phyloP scores from a whole-genome alignment of 2,797 vertebrate species.

The Hoplostethus mediterraneus region DNA sequence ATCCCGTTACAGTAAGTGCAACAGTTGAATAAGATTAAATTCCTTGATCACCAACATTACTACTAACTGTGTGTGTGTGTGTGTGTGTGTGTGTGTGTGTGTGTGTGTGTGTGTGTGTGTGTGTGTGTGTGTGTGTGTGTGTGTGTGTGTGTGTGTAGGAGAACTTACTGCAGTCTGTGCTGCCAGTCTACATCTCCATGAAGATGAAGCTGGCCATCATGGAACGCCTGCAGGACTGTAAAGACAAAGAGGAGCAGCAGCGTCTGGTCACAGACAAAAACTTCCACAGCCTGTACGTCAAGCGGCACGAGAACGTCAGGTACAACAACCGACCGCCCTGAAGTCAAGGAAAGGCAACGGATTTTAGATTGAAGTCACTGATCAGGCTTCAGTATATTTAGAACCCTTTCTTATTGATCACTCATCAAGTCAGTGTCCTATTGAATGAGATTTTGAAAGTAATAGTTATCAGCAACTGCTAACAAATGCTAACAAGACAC shows the following conservation, averaged over 20 bases:
- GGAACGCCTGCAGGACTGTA: conserved; percentile 93
- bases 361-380: background rate
- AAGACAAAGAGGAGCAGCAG: conserved; percentile 89
- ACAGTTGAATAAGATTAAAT: conserved; percentile 29
- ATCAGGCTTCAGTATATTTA: background rate
- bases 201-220: conserved; percentile 99
- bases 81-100: conserved; percentile 40
- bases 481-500: background rate
- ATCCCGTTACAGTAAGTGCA: conserved; percentile 3
- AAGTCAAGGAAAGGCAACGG: background rate
- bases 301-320: conserved; percentile 98
- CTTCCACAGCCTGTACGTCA: conserved; percentile 97
- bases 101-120: conserved; percentile 47
- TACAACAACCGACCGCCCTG: conserved; percentile 58
- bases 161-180: conserved; percentile 95
- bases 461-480: background rate
- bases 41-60: conserved; percentile 27
- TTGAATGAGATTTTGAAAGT: background rate
- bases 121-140: conserved; percentile 45
- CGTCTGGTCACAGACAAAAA: conserved; percentile 94
- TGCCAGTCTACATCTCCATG: conserved; percentile 98
- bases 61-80: conserved; percentile 38
- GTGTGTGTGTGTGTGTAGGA: conserved; percentile 83
- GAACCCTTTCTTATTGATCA: conserved; percentile 1
- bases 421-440: background rate